Base-by-base conservation (phyloP, 2,797 vertebrate genomes). In the Hyperoplus immaculatus region DNA sequence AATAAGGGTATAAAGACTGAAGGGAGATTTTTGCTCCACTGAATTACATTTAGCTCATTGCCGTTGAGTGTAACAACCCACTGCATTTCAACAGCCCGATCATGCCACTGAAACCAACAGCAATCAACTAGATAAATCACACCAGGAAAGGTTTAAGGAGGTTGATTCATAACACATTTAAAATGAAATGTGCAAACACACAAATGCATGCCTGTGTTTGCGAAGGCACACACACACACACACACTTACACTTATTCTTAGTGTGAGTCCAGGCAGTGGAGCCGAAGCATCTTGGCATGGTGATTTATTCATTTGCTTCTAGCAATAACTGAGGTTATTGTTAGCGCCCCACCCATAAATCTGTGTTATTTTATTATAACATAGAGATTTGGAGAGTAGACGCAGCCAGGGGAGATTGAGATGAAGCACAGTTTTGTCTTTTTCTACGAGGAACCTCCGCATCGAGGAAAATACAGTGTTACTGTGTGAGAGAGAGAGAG, bases 251-350 rank as follows among this genome's bases (percentile, higher is more conserved):
- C 11, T 59, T 58, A 57, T 83, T 75, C 59, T 58, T 58, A 77
- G 85, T 66, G 59, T 18, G 39, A 55, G 29, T 29, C 29, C 29
- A 29, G 61, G 72, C 79, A 47, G 54, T 47, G 58, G 61, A 83
- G 73, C 71, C 8, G 62, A 85, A 83, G 78, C 76, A 84, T 82
- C 71, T 85, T 77, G 68, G 72, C 81, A 77, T 82, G 69, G 83
- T 89, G 84, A 91, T 90, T 88, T 91, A 88, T 89, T 90, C 66
- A 91, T 90, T 89, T 91, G 87, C 80, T 82, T 90, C 72, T 36
- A 65, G 87, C 87, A 86, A 88, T 84, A 88, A 86, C 85, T 75
- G 81, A 82, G 73, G 68, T 89, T 88, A 89, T 87, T 90, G 84
- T 90, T 83, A 57, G 80, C 3, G 39, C 74, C 69, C 77, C 66